These are phyloP conservation scores for Poecilia latipinna DNA, from an alignment of 2,113 vertebrate species.

Conservation along the genomic window DNA sequence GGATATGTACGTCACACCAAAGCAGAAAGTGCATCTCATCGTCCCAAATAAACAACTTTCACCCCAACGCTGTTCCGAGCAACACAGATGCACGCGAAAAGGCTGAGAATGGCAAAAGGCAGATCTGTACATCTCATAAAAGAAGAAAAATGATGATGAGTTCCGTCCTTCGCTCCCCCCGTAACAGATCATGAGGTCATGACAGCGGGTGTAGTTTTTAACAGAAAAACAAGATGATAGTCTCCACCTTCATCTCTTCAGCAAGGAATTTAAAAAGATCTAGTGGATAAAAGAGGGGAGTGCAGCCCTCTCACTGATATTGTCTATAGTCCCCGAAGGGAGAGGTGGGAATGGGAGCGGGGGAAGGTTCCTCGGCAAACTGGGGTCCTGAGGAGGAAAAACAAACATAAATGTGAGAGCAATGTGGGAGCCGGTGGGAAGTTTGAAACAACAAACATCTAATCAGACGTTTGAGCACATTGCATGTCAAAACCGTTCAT, in stretches of 20 bases:
- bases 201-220: slow-evolving; percentile 30
- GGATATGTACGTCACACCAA: slow-evolving; percentile 25
- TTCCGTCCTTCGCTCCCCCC: slow-evolving; percentile 42
- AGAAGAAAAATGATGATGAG: slow-evolving; percentile 43
- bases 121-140: slow-evolving; percentile 58
- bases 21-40: slow-evolving; percentile 23
- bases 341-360: slow-evolving; percentile 78
- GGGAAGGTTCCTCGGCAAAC: slow-evolving; percentile 86
- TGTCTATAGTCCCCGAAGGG: slow-evolving; percentile 90
- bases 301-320: slow-evolving; percentile 84
- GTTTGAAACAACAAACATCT: not conserved
- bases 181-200: slow-evolving; percentile 57
- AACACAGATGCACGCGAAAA: slow-evolving; percentile 56
- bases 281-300: slow-evolving; percentile 31
- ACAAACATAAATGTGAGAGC: slow-evolving; percentile 3
- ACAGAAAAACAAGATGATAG: slow-evolving; percentile 35
- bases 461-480: not conserved
- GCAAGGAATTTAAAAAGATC: slow-evolving; percentile 76
- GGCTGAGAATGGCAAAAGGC: slow-evolving; percentile 61
- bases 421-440: not conserved
- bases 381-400: slow-evolving; percentile 82
- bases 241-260: slow-evolving; percentile 57
- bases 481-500: not conserved
- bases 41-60: slow-evolving; percentile 14
- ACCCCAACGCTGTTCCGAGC: slow-evolving; percentile 32